Conservation (phyloP, 1,140 invertebrate species). For the Drosophila arizonae region DNA sequence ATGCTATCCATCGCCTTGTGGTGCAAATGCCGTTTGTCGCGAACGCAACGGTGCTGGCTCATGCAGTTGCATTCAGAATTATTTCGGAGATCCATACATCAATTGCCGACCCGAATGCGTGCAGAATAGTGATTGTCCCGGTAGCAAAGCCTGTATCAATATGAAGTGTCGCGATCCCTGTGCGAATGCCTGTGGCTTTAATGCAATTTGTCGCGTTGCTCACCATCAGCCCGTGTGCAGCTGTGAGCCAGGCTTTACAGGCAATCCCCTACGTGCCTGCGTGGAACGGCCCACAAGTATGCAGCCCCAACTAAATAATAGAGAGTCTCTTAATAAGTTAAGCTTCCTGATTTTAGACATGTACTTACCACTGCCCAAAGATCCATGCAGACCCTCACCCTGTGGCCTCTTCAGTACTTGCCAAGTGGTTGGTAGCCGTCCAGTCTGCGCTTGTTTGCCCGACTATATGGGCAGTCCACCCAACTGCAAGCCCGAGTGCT, state of each 20-base stretch:
- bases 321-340: constrained; percentile 34
- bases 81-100: constrained; percentile 91
- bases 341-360: constrained; percentile 82
- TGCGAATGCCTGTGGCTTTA: constrained; percentile 89
- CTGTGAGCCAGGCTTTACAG: constrained; percentile 89
- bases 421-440: constrained; percentile 87
- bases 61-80: constrained; percentile 91
- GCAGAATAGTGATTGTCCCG: constrained; percentile 90
- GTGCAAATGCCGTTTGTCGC: constrained; percentile 90
- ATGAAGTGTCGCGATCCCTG: constrained; percentile 93
- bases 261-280: constrained; percentile 90
- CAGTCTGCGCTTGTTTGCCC: constrained; percentile 91
- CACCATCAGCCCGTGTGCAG: constrained; percentile 92
- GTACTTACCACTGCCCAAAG: constrained; percentile 84
- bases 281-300: constrained; percentile 86
- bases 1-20: constrained; percentile 92
- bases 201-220: constrained; percentile 91
- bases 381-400: constrained; percentile 91
- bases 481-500: constrained; percentile 91
- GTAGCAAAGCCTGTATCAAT: constrained; percentile 89
- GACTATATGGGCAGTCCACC: constrained; percentile 91
- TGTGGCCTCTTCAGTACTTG: constrained; percentile 92
- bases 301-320: constrained; percentile 40
- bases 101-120: constrained; percentile 92
- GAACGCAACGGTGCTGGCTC: constrained; percentile 90